These are phyloP conservation scores for Panagrolaimus sp. DNA, from an alignment of 1,140 invertebrate species.

Conservation along the genomic window DNA sequence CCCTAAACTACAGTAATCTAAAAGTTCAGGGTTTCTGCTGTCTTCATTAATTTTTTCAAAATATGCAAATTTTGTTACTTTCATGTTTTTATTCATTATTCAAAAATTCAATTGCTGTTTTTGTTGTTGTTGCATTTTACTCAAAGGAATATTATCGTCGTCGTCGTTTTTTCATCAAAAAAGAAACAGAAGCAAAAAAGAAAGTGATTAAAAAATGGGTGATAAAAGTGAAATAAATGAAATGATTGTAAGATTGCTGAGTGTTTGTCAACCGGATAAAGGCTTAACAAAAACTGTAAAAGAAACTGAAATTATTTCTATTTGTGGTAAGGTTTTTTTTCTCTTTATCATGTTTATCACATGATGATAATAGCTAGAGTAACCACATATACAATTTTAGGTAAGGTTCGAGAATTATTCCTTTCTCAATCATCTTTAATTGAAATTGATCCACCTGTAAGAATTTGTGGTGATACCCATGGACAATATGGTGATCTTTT, in stretches of 20 bases:
- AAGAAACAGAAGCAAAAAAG: no score
- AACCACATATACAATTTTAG: background rate
- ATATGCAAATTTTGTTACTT: no score
- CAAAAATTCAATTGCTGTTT: no score
- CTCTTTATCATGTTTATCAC: background rate
- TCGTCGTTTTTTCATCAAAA: no score
- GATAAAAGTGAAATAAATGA: conserved; percentile 4
- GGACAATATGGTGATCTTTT: conserved; percentile 83
- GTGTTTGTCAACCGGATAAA: conserved; percentile 5
- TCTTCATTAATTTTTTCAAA: no score
- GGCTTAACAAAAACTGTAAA: conserved; percentile 15
- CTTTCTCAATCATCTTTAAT: conserved; percentile 24
- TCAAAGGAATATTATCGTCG: no score
- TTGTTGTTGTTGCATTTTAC: no score
- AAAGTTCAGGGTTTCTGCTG: no score
- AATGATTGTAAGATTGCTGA: conserved; percentile 9
- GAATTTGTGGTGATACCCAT: conserved; percentile 60
- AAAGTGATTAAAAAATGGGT: no score
- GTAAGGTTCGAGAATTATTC: conserved; percentile 20
- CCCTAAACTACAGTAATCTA: no score
- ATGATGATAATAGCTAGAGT: background rate
- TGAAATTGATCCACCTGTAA: conserved; percentile 29
- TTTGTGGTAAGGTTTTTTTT: conserved; percentile 1
- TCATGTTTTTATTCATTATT: conserved; percentile 15
- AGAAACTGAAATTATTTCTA: conserved; percentile 21